Evolutionary conservation across 2,113 vertebrate species (phyloP).

Genomic region (Mormyrus iriodes): DNA sequence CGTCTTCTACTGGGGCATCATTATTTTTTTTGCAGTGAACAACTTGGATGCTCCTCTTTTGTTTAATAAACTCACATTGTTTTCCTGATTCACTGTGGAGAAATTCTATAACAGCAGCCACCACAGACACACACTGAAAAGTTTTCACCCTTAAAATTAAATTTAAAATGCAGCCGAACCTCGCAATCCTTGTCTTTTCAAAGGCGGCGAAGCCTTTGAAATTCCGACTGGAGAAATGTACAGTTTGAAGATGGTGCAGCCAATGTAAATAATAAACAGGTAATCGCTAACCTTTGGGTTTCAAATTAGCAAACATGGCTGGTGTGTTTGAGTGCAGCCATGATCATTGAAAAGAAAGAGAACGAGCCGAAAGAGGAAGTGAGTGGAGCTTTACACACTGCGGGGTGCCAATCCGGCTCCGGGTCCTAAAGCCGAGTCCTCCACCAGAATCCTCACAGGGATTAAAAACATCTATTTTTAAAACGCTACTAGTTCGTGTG

Average conservation of each 20-base stretch:
- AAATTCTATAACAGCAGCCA: slow-evolving; percentile 51
- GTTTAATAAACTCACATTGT: slow-evolving; percentile 61
- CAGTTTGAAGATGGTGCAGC: slow-evolving; percentile 39
- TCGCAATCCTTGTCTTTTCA: slow-evolving; percentile 45
- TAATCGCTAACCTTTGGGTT: slow-evolving; percentile 63
- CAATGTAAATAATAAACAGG: slow-evolving; percentile 60
- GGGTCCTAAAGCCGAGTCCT: slow-evolving; percentile 49
- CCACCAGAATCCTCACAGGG: background rate
- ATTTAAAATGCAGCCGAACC: slow-evolving; percentile 50
- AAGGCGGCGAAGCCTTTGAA: slow-evolving; percentile 38
- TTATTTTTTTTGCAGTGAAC: background rate
- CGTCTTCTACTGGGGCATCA: background rate
- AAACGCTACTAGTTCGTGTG: background rate
- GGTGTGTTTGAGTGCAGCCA: slow-evolving; percentile 64
- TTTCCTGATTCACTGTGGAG: slow-evolving; percentile 50
- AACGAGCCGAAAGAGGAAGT: slow-evolving; percentile 57
- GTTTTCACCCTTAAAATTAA: slow-evolving; percentile 46
- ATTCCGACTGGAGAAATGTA: slow-evolving; percentile 37
- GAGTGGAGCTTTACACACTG: slow-evolving; percentile 41
- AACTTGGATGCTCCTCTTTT: slow-evolving; percentile 28
- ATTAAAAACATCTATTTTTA: background rate
- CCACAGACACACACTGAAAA: slow-evolving; percentile 50
- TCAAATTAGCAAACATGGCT: slow-evolving; percentile 75
- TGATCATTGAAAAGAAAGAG: slow-evolving; percentile 63
- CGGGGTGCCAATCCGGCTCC: slow-evolving; percentile 12